Base-by-base conservation (phyloP, 2,113 vertebrate genomes). In the Crotalus viridis region DNA sequence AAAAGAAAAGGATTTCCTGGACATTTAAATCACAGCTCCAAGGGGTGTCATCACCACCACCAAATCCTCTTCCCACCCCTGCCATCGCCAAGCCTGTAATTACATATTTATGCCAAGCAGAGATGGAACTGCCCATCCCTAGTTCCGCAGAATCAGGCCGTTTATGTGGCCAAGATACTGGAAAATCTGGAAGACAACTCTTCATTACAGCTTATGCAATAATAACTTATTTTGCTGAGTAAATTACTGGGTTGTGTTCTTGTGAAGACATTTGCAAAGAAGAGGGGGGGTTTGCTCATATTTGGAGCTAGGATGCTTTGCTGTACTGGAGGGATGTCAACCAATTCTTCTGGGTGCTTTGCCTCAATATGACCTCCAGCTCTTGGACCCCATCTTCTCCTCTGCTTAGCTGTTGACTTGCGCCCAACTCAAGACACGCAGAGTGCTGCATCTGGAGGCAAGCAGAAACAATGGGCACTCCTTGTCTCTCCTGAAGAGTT, bases 21-120 rank as follows among this genome's bases (percentile, higher is more conserved):
- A 88, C 64, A 51, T 88, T 89, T 39, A 89, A 94, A 90, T 89
- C 92, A 13, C 0, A 85, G 93, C 92, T 95, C 92, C 0, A 4
- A 69, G 26, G 95, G 92, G 93, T 93, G 90, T 92, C 92, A 93
- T 93, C 85, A 94, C 69, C 33, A 92, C n/a, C 51, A 59, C 19
- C 74, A 57, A 54, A 92, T 85, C 8, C 39, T 3, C 17, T 19
- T 1, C 24, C 17, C 1, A 0, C 17, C 39, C 15, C 33, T 26
- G 10, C 10, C 12, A 5, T 28, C 2, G 39, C 89, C 46, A 26
- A 51, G 69, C 48, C 61, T 87, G 92, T 13, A 64, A 90, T 81
- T 56, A 28, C 28, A 81, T 57, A 69, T 94, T 95, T 92, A 85
- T 91, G 4, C 89, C 55, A 85, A 87, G 46, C 0, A 39, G 17